Conservation (phyloP, 2,113 vertebrate genomes). For the Nerophis ophidion region DNA sequence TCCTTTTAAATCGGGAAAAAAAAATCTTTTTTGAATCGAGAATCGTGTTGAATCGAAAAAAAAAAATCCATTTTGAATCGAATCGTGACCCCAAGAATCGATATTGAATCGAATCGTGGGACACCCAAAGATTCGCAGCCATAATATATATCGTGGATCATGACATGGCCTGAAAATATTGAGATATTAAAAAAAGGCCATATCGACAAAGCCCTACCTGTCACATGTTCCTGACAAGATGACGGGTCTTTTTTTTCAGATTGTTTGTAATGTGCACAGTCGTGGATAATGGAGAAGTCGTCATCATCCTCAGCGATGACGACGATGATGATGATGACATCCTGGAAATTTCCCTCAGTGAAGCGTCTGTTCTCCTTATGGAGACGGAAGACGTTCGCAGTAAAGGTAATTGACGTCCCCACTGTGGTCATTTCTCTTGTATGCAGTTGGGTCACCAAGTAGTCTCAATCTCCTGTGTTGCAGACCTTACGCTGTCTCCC, state of each 20-base stretch:
- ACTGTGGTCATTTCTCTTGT: neutral
- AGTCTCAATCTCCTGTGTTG: conserved; percentile 10
- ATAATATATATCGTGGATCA: too few relatives aligned
- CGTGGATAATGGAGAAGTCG: conserved; percentile 34
- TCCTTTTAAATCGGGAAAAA: too few relatives aligned
- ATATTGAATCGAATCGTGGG: too few relatives aligned
- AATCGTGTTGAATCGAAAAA: too few relatives aligned
- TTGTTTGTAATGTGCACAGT: conserved; percentile 16
- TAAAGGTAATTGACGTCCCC: conserved; percentile 18
- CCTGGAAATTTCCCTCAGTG: neutral
- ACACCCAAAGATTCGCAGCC: too few relatives aligned
- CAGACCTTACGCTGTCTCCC: conserved; percentile 22
- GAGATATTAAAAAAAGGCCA: too few relatives aligned
- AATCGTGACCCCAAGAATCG: too few relatives aligned
- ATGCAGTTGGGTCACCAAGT: neutral
- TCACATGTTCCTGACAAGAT: too few relatives aligned
- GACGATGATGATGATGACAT: conserved; percentile 40
- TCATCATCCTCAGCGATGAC: conserved; percentile 69
- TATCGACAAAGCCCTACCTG: too few relatives aligned
- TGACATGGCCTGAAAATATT: too few relatives aligned
- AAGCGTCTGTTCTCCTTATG: conserved; percentile 55
- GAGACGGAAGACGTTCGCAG: conserved; percentile 29
- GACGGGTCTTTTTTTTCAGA: neutral
- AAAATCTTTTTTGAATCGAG: too few relatives aligned
- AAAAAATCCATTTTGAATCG: too few relatives aligned